Conservation (phyloP, 1,140 invertebrate genomes). For the Pogonomyrmex barbatus region DNA sequence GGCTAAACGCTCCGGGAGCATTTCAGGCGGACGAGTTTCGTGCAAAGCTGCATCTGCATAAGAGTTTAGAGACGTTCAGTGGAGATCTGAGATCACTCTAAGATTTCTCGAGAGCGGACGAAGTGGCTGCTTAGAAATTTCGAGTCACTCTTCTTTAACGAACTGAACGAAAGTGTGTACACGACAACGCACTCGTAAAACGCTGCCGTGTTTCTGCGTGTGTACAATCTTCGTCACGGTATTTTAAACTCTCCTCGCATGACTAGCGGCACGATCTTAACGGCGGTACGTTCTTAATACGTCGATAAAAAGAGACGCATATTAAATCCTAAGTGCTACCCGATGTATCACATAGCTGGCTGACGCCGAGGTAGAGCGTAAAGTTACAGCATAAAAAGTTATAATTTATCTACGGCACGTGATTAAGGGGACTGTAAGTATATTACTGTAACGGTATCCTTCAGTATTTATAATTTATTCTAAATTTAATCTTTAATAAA, state of each 20-base stretch:
- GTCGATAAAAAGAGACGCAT: constrained; percentile 20
- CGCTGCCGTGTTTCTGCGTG: not conserved
- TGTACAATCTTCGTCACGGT: constrained; percentile 8
- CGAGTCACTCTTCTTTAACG: constrained; percentile 19
- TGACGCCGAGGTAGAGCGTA: not conserved
- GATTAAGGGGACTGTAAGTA: not conserved
- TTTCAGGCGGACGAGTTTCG: not conserved
- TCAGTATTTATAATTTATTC: not conserved
- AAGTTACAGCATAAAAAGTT: constrained; percentile 25
- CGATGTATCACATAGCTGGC: constrained; percentile 28
- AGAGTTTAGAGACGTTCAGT: not conserved
- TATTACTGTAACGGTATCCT: not conserved
- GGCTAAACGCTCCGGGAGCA: not conserved
- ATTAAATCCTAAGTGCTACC: constrained; percentile 31
- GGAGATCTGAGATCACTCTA: not conserved
- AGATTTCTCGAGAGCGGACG: constrained; percentile 13
- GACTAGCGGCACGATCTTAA: constrained; percentile 29
- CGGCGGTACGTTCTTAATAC: constrained; percentile 8
- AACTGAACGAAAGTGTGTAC: constrained; percentile 46
- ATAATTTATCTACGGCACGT: not conserved
- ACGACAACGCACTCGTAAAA: constrained; percentile 42
- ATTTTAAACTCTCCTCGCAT: constrained; percentile 37
- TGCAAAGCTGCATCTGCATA: not conserved
- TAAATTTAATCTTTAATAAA: constrained; percentile 4
- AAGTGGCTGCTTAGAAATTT: constrained; percentile 37